Evolutionary conservation across 1,140 invertebrate genomes (phyloP), one percentile per base, ranked within the genome.

Genomic region (Physella acuta): DNA sequence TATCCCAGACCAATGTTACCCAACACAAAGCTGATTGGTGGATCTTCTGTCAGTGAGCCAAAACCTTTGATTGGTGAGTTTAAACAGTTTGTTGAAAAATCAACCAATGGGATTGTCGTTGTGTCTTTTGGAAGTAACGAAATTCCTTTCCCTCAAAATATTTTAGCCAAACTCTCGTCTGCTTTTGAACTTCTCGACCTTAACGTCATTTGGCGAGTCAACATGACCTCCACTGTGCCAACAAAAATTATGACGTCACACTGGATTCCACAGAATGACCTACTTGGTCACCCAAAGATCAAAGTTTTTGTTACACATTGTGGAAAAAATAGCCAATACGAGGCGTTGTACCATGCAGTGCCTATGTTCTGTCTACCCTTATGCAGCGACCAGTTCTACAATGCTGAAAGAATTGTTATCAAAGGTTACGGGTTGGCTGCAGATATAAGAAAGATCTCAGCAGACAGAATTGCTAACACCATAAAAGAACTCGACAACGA

Each of bases 331-430:
- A 70, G 75, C n/a, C 60, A 72, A 4, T 78, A 75, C 66, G 79
- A 80, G 51, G 73, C 68, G 11, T 51, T 77, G 0, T 78, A 78
- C 58, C 74, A 78, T 60, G 77, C 71, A 14, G 74, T 80, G 20
- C 78, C 78, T 0, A 65, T 78, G 39, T 65, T 94, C 3, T 88
- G 89, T 11, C 89, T 92, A 75, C 92, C 92, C 11, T 80, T 93
- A 65, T 72, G 71, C 53, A 68, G 39, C 30, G 72, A 76, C 68
- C 75, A 76, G 51, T 61, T 39, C 24, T 68, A 58, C 37, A 74
- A 74, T 49, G 73, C 70, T 3, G 61, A 72, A 26, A 51, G 68
- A 33, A 51, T 71, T n/a, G 31, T 37, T 31, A 60, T 37, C 53
- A 68, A 65, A 64, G 71, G 63, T 20, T 72, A 59, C 33, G 60